Evolutionary conservation across 2,113 vertebrate genomes (phyloP).

Genomic region (Tragulus kanchil): DNA sequence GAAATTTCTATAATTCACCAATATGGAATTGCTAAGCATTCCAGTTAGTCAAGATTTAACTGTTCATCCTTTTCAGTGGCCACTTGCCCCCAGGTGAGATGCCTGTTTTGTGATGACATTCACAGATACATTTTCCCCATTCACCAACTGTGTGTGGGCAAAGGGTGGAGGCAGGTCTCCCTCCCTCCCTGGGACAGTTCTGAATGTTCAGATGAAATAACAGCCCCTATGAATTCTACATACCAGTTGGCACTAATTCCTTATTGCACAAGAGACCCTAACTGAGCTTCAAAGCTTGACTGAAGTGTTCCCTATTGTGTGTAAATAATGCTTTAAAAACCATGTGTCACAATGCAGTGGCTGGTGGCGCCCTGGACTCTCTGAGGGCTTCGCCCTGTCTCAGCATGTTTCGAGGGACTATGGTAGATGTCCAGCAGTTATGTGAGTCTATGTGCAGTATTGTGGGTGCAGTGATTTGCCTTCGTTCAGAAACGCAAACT

Average conservation of each 20-base stretch:
- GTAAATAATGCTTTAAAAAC: slow-evolving; percentile 80
- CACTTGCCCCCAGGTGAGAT: slow-evolving; percentile 28
- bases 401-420: slow-evolving; percentile 74
- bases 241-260: slow-evolving; percentile 47
- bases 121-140: background rate
- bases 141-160: slow-evolving; percentile 49
- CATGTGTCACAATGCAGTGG: slow-evolving; percentile 81
- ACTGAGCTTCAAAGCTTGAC: slow-evolving; percentile 81
- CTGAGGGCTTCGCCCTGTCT: slow-evolving; percentile 73
- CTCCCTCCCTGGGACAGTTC: background rate
- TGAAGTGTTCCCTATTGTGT: slow-evolving; percentile 58
- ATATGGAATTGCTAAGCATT: slow-evolving; percentile 50
- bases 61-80: slow-evolving; percentile 43
- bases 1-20: background rate
- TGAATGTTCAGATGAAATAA: slow-evolving; percentile 27
- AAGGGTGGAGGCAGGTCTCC: slow-evolving; percentile 32
- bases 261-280: slow-evolving; percentile 73
- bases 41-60: slow-evolving; percentile 82
- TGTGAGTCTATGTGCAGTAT: slow-evolving; percentile 77
- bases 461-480: slow-evolving; percentile 84
- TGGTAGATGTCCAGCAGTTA: slow-evolving; percentile 76
- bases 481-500: slow-evolving; percentile 79
- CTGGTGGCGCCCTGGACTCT: slow-evolving; percentile 70
- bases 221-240: background rate
- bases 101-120: slow-evolving; percentile 26